Evolutionary conservation across 1,140 invertebrate genomes (phyloP).

Genomic region (Apis dorsata): DNA sequence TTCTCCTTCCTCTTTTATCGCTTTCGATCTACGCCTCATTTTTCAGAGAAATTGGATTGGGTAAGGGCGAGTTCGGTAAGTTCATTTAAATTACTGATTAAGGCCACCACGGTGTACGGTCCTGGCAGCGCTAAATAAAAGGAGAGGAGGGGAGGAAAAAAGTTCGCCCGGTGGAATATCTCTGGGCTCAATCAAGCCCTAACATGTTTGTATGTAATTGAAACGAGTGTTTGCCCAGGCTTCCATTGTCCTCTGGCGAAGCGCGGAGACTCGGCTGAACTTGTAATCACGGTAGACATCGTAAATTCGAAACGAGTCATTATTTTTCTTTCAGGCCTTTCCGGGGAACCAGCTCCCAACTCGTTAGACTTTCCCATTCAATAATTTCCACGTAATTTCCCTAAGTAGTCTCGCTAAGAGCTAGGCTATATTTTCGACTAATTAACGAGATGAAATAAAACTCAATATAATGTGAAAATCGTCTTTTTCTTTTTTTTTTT

Average conservation of each 20-base stretch:
- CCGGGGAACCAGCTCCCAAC: too few relatives aligned
- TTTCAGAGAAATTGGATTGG: too few relatives aligned
- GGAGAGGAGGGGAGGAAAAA: too few relatives aligned
- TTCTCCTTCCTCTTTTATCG: too few relatives aligned
- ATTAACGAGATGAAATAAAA: neutral
- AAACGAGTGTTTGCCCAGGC: neutral
- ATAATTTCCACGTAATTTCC: conserved; percentile 12
- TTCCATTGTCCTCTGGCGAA: neutral
- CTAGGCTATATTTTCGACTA: neutral
- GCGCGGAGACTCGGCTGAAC: conserved; percentile 6
- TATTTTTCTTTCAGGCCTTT: conserved; percentile 1
- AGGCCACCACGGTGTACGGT: neutral
- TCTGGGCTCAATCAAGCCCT: neutral
- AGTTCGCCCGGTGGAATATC: neutral
- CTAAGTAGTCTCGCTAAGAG: neutral
- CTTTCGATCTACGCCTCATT: too few relatives aligned
- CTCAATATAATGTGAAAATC: too few relatives aligned
- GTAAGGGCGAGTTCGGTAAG: too few relatives aligned
- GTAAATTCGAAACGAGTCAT: conserved; percentile 25
- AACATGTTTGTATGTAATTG: conserved; percentile 11
- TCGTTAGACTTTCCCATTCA: neutral
- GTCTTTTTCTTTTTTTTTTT: neutral
- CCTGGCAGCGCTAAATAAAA: neutral
- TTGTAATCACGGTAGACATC: conserved; percentile 21
- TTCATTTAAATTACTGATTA: neutral